A percentile compares a stretch with the other conserved stretches of the same genome.
These are phyloP conservation scores for Lithobates sylvaticus DNA, from an alignment of 2,797 vertebrate genomes.

Conservation along the genomic window DNA sequence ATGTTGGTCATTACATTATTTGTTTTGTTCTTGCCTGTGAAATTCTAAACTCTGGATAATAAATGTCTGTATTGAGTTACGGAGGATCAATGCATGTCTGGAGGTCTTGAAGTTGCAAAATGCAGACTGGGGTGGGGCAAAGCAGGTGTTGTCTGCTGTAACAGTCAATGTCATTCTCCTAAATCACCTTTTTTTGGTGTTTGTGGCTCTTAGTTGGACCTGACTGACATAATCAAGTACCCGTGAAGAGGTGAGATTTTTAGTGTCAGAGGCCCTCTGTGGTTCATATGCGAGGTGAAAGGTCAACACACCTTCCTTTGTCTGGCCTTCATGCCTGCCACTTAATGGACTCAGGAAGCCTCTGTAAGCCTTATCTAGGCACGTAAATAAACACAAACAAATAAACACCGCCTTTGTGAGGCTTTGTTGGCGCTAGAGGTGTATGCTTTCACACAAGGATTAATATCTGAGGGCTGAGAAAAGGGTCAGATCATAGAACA, in stretches of 20 bases:
- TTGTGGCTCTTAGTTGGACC: slow-evolving; percentile 12
- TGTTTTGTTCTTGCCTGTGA: background rate
- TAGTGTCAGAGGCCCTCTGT: slow-evolving; percentile 23
- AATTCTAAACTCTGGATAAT: background rate
- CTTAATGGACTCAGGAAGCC: slow-evolving; percentile 48
- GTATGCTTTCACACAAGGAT: slow-evolving; percentile 35
- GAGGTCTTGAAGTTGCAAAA: background rate
- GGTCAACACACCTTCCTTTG: slow-evolving; percentile 27
- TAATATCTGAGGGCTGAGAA: slow-evolving; percentile 24
- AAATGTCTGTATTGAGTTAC: background rate
- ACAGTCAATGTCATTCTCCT: background rate
- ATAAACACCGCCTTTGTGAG: slow-evolving; percentile 41
- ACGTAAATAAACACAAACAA: slow-evolving; percentile 47
- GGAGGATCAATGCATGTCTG: background rate
- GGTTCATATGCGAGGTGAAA: slow-evolving; percentile 28
- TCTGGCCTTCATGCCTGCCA: slow-evolving; percentile 23
- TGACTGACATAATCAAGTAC: slow-evolving; percentile 52
- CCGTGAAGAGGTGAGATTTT: slow-evolving; percentile 33
- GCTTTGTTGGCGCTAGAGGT: slow-evolving; percentile 9
- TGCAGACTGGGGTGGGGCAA: slow-evolving; percentile 9
- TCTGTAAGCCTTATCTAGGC: slow-evolving; percentile 23
- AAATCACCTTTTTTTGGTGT: slow-evolving; percentile 12
- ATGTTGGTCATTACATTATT: background rate
- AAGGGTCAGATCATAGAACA: slow-evolving; percentile 6
- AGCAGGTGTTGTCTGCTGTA: background rate